Conservation (phyloP, 2,797 vertebrate genomes). For the Gadopsis bispinosus region DNA sequence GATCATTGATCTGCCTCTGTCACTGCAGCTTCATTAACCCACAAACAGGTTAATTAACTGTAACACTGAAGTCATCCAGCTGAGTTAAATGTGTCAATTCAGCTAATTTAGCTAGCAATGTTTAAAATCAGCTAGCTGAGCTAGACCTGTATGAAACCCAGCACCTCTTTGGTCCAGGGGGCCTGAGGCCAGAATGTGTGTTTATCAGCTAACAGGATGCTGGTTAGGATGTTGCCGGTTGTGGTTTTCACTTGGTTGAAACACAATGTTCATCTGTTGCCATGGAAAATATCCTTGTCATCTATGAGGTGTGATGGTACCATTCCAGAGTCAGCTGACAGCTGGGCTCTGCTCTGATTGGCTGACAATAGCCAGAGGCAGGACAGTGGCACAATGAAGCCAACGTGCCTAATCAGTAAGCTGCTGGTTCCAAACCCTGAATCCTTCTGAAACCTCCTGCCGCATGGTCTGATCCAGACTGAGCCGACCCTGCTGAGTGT, state of each 20-base stretch:
- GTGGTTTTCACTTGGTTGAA: background rate
- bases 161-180: slow-evolving; percentile 44
- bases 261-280: slow-evolving; percentile 4
- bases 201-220: slow-evolving; percentile 14
- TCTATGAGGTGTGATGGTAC: background rate
- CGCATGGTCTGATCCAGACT: background rate
- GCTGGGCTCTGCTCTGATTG: slow-evolving; percentile 46
- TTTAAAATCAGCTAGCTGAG: slow-evolving; percentile 2
- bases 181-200: slow-evolving; percentile 13
- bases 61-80: background rate
- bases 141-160: slow-evolving; percentile 18
- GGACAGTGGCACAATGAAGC: slow-evolving; percentile 19
- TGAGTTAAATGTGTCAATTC: background rate
- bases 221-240: background rate
- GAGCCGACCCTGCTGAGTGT: background rate
- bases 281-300: background rate
- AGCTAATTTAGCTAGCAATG: background rate
- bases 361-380: slow-evolving; percentile 31
- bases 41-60: background rate
- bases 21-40: background rate
- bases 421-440: slow-evolving; percentile 40
- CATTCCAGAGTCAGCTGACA: slow-evolving; percentile 33
- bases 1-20: background rate
- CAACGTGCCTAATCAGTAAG: slow-evolving; percentile 13
- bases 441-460: slow-evolving; percentile 10